Evolutionary conservation across 2,888 invertebrate species (phyloP), one percentile per base, ranked within the genome.

Genomic region (Microchrysa polita): DNA sequence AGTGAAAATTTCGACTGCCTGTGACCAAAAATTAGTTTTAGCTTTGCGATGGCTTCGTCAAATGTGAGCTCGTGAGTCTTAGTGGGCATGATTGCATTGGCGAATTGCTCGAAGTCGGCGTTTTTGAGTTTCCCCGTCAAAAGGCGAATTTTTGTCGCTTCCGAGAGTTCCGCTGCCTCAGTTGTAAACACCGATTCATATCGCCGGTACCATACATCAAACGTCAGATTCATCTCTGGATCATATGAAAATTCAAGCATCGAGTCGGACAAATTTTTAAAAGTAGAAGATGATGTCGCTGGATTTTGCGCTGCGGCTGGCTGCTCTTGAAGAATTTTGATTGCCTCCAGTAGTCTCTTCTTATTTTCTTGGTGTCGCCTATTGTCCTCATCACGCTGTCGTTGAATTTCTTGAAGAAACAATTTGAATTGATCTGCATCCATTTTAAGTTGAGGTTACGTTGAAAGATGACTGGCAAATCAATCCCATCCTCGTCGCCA

Each of bases 1-100:
- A n/a, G n/a, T n/a, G n/a, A n/a, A n/a, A 59, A 59, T 59, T 59
- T 59, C 23, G 59, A 22, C 16, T 59, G 22, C 20, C 23, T 59
- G 23, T 59, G 23, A 20, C 59, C 59, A 10, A 59, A 59, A 20
- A 59, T 59, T 22, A 5, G 10, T 10, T 59, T 59, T 4, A 59
- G 59, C 20, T 59, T 59, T 59, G 20, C 16, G 23, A 59, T 23
- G 5, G 59, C 20, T 23, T 59, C 59, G 5, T 59, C 59, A 2
- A 59, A 59, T 20, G 59, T 59, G 16, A 59, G 23, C 22, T 59
- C 59, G 5, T 20, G 10, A 52, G 52, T 52, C 52, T 52, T n/a
- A 14, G 7, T 59, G 14, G 59, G 59, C 22, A 20, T 14, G 18
- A 18, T 59, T 12, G 18, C 14, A 23, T 14, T 18, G n/a, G n/a